phyloP scores from a whole-genome alignment of 2,113 vertebrate species.

The Phrynocephalus versicolor region DNA sequence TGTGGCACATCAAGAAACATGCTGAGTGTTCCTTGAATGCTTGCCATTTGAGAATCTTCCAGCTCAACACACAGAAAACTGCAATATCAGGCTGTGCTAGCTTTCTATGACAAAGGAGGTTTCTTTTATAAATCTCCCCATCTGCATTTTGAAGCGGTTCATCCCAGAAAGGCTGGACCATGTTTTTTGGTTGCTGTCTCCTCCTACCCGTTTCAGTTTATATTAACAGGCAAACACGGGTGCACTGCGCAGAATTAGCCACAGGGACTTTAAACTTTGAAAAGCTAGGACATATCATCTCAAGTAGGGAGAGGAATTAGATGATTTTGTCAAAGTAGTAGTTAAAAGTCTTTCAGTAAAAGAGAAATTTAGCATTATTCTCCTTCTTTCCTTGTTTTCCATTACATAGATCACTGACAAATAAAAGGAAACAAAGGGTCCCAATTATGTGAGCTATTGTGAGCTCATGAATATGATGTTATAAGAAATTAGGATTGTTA shows the following conservation, averaged over 20 bases:
- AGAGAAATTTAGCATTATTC: too few species aligned
- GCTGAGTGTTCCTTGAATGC: not conserved
- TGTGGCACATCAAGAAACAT: not conserved
- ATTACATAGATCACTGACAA: not conserved
- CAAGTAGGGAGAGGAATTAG: too few species aligned
- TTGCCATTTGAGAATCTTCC: not conserved
- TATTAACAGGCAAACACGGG: not conserved
- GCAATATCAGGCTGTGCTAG: not conserved
- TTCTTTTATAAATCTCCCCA: not conserved
- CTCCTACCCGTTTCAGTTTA: not conserved
- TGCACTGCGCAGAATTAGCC: not conserved
- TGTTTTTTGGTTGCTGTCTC: not conserved
- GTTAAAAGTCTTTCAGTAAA: too few species aligned
- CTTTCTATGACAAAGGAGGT: not conserved
- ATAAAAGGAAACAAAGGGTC: not conserved
- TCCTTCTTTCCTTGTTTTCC: too few species aligned
- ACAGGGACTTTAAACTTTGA: too few species aligned
- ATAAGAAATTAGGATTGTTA: not conserved
- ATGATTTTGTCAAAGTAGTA: too few species aligned
- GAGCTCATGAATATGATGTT: not conserved
- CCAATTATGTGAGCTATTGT: not conserved
- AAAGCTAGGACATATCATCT: too few species aligned
- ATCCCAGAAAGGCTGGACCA: not conserved
- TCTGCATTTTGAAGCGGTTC: not conserved
- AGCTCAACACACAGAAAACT: not conserved